phyloP scores from a whole-genome alignment of 2,113 vertebrate species.

The Lophotis ruficrista region DNA sequence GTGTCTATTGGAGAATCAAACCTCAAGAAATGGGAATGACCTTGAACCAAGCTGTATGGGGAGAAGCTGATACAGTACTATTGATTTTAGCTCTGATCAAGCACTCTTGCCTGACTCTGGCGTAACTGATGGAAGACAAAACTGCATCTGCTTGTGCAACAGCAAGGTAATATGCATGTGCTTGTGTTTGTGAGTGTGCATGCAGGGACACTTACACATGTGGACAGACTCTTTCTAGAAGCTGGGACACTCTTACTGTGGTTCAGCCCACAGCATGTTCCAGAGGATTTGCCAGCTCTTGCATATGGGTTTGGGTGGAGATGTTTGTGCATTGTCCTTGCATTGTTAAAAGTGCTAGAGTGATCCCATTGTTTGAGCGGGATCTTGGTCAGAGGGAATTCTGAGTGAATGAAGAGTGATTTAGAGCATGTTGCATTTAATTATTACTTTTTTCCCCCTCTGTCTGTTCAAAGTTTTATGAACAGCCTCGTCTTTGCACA shows the following conservation, averaged over 20 bases:
- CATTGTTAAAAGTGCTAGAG: background rate
- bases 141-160: background rate
- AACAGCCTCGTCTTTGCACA: background rate
- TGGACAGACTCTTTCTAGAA: background rate
- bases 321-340: background rate
- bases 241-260: background rate
- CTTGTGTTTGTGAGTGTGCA: background rate
- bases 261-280: background rate
- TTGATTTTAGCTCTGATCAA: background rate
- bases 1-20: background rate
- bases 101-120: background rate
- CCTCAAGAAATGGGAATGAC: background rate
- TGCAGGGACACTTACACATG: rapidly evolving
- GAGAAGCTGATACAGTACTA: background rate
- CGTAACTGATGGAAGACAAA: background rate
- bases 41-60: background rate
- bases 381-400: background rate
- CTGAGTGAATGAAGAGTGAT: background rate
- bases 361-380: background rate
- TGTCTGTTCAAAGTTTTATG: background rate
- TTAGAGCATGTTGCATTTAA: background rate
- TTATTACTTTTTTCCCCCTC: background rate
- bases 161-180: rapidly evolving
- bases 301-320: background rate
- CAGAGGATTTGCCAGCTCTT: background rate